Evolutionary conservation across 2,113 vertebrate species (phyloP).

Genomic region (Ariopsis seemanni): DNA sequence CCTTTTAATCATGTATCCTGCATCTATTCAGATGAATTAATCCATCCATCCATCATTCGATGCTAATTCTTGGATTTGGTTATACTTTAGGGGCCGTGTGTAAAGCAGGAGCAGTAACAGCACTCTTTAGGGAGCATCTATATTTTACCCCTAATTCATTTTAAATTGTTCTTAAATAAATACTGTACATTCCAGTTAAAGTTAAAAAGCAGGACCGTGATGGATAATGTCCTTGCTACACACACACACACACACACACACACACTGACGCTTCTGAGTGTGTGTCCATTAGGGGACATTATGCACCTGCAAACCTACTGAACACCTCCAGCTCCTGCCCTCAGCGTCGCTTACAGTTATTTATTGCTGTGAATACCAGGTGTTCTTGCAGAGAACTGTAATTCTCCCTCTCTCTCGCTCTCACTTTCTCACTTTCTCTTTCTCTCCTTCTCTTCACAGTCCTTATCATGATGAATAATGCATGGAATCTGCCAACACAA

Average conservation of each 20-base stretch:
- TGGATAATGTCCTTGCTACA: background rate
- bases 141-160: background rate
- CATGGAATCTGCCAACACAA: slow-evolving; percentile 27
- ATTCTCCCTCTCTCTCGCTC: slow-evolving; percentile 2
- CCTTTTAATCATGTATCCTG: background rate
- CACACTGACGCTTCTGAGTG: background rate
- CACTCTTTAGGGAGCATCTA: background rate
- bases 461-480: slow-evolving; percentile 37
- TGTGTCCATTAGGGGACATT: background rate
- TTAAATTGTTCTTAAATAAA: background rate
- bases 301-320: slow-evolving; percentile 26
- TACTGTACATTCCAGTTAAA: background rate
- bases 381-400: slow-evolving; percentile 14
- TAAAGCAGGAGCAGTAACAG: background rate
- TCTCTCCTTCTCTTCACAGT: background rate
- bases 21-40: background rate
- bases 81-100: background rate
- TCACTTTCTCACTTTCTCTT: background rate
- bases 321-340: slow-evolving; percentile 25
- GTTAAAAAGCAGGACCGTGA: background rate
- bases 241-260: background rate
- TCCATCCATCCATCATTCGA: background rate
- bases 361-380: slow-evolving; percentile 20
- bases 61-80: background rate
- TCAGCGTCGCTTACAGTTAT: slow-evolving; percentile 14